phyloP scores from a whole-genome alignment of 2,888 invertebrate genomes.

The Cryptus viduatorius region DNA sequence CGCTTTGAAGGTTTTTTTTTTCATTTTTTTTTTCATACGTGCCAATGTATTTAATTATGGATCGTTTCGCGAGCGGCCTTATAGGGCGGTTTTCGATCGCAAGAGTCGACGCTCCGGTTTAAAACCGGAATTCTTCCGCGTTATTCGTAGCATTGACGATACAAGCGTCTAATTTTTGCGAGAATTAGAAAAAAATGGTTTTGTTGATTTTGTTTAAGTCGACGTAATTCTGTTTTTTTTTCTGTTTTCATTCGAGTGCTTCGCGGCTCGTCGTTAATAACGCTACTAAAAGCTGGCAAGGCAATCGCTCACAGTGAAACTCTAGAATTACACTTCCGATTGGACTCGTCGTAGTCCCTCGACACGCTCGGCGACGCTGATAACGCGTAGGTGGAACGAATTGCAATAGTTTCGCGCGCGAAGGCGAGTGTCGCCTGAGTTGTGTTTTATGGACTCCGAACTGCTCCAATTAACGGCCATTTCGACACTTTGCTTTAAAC shows the following conservation, averaged over 20 bases:
- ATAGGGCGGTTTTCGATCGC: slow-evolving; percentile 61
- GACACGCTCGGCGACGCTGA: slow-evolving; percentile 41
- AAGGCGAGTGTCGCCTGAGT: not conserved
- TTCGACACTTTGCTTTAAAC: slow-evolving; percentile 3
- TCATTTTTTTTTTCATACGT: slow-evolving; percentile 33
- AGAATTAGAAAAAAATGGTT: not conserved
- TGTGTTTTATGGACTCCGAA: slow-evolving; percentile 24
- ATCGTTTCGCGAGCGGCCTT: slow-evolving; percentile 61
- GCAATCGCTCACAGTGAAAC: slow-evolving; percentile 40
- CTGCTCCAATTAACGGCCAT: slow-evolving; percentile 11
- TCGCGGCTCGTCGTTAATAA: slow-evolving; percentile 13
- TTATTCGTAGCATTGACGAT: not conserved
- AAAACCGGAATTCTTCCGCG: slow-evolving; percentile 56
- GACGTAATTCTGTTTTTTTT: not conserved
- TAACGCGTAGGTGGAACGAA: slow-evolving; percentile 59
- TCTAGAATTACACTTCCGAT: slow-evolving; percentile 61
- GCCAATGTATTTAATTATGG: slow-evolving; percentile 61
- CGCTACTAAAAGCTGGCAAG: slow-evolving; percentile 3
- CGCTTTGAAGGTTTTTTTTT: slow-evolving; percentile 47
- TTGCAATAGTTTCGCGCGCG: slow-evolving; percentile 40
- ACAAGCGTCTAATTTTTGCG: not conserved
- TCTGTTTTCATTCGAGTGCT: not conserved
- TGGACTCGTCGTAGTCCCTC: slow-evolving; percentile 45
- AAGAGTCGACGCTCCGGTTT: slow-evolving; percentile 34
- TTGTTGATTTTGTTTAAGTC: not conserved